phyloP scores from a whole-genome alignment of 2,888 invertebrate species.

The Phaonia tiefii region DNA sequence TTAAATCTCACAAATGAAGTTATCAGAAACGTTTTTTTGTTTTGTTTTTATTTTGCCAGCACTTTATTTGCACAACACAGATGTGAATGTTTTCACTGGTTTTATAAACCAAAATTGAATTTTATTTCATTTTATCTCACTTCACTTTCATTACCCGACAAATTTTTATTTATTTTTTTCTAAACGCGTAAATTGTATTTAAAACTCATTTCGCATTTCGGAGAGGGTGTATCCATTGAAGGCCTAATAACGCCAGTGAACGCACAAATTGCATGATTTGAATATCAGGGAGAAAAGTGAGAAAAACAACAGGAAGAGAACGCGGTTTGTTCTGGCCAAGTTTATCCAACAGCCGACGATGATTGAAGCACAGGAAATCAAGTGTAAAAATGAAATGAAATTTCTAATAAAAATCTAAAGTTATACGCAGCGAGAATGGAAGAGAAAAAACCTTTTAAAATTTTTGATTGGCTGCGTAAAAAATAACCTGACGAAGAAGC shows the following conservation, averaged over 20 bases:
- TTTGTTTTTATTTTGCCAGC: too few species aligned
- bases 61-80: not conserved
- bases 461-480: constrained; percentile 34
- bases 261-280: not conserved
- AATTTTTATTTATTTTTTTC: not conserved
- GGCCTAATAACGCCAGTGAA: constrained; percentile 1
- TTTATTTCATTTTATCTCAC: not conserved
- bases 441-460: constrained; percentile 25
- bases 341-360: not conserved
- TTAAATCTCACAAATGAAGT: not conserved
- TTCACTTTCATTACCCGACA: not conserved
- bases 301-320: not conserved
- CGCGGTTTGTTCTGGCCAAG: not conserved
- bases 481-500: constrained; percentile 26
- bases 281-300: not conserved
- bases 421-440: constrained; percentile 28
- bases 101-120: constrained; percentile 15
- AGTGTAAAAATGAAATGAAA: constrained; percentile 57
- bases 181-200: constrained; percentile 19
- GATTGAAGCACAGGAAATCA: constrained; percentile 49
- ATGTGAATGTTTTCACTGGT: not conserved
- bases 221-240: constrained; percentile 4
- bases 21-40: constrained; percentile 2
- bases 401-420: constrained; percentile 55
- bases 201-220: constrained; percentile 27